Percentiles rank a stretch among this genome's conserved stretches.
phyloP scores from a whole-genome alignment of 2,797 vertebrate species.

The Octomys mimax region DNA sequence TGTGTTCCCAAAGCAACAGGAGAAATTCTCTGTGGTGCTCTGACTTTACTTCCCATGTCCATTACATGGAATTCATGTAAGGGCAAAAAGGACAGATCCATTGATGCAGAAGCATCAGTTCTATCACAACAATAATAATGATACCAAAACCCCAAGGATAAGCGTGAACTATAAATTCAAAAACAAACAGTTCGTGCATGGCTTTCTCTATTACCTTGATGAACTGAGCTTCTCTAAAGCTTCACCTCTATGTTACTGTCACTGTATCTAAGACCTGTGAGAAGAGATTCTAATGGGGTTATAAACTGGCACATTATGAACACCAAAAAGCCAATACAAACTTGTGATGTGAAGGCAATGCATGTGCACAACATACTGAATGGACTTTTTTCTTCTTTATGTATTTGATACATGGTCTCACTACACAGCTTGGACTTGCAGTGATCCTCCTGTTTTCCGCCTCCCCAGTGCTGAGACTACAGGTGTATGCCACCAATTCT shows the following conservation, averaged over 20 bases:
- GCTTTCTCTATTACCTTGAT: not conserved
- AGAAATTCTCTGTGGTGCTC: not conserved
- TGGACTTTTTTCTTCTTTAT: not conserved
- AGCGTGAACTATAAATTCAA: not conserved
- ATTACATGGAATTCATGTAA: not conserved
- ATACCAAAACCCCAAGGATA: not conserved
- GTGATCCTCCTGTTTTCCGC: too few species aligned
- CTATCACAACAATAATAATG: not conserved
- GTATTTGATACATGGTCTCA: too few species aligned
- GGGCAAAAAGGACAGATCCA: not conserved
- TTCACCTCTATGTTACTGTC: not conserved
- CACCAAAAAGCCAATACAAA: conserved; percentile 37
- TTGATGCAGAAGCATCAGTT: not conserved
- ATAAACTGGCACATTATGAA: not conserved
- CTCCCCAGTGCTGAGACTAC: too few species aligned
- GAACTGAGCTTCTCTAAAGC: not conserved
- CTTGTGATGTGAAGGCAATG: not conserved
- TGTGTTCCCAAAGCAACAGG: not conserved
- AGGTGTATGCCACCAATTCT: too few species aligned
- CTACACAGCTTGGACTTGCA: too few species aligned
- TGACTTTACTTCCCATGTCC: not conserved
- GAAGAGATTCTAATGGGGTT: not conserved
- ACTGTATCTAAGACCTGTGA: not conserved
- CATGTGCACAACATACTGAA: not conserved
- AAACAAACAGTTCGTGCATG: not conserved